Base-by-base conservation (phyloP, 1,140 invertebrate species). In the Pseudomyrmex dendroicus region DNA sequence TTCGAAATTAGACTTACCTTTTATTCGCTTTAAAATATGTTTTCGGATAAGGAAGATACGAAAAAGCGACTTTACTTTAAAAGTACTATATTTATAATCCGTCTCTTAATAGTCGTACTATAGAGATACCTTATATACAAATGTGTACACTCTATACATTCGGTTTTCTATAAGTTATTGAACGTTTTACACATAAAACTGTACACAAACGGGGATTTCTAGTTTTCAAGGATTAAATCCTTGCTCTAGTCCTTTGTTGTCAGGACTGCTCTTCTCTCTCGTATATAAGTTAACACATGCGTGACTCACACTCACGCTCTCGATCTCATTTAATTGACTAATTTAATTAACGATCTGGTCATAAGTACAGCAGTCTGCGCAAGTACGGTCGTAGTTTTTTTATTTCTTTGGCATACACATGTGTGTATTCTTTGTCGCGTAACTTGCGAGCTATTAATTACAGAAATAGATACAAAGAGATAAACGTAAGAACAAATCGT, bases 131-230 rank as follows among this genome's bases (percentile, higher is more conserved):
- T 90, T 92, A 92, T 92, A 90, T 92, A 92, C 89, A 92, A 91
- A 91, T 90, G 91, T 92, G 83, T 90, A 91, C 90, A 91, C 86
- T 89, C 89, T 91, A 86, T 92, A 90, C 89, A 90, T 90, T 86
- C 66, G 68, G 70, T 57, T 62, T 57, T 62, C 73, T 84, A 86
- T 35, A 83, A 52, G 73, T 59, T 89, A 86, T 35, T 35, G 35
- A 89, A 86, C 70, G 66, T 89, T 74, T 35, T 88, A 89, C 78
- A 83, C 72, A 54, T 86, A 62, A 35, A 86, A 83, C 86, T 92
- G 91, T 92, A 91, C 86, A 91, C 70, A 92, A 91, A 85, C 89
- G 82, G 61, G 63, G 87, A 85, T 76, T 73, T 87, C 22, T 63
- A 35, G 52, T 76, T 35, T 59, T 85, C 73, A 20, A 20, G 54